Evolutionary conservation across 2,888 invertebrate genomes (phyloP).

Genomic region (Epinotia nisella): DNA sequence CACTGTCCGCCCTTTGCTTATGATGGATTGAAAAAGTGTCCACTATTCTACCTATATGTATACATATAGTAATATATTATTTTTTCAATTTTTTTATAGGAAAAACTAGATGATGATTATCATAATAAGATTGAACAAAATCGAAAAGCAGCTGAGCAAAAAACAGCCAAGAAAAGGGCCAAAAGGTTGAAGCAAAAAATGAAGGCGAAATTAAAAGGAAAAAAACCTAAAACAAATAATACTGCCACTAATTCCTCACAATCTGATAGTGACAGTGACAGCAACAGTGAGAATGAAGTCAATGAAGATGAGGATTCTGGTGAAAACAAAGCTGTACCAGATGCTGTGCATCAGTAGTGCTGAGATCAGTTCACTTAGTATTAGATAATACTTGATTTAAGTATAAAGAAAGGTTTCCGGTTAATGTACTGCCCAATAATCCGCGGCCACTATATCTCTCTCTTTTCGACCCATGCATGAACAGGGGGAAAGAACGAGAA

Average conservation of each 20-base stretch:
- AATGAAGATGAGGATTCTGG: constrained; percentile 51
- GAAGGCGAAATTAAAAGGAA: constrained; percentile 70
- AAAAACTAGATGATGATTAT: constrained; percentile 93
- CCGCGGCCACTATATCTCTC: too few relatives aligned
- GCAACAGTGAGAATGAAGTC: constrained; percentile 55
- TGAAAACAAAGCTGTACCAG: constrained; percentile 50
- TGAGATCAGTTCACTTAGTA: background rate
- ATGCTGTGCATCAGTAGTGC: constrained; percentile 48
- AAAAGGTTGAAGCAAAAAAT: constrained; percentile 93
- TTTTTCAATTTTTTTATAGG: constrained; percentile 79
- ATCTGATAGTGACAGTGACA: constrained; percentile 62
- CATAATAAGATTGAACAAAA: constrained; percentile 92
- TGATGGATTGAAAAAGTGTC: background rate
- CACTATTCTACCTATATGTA: background rate
- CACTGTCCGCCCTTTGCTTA: too few relatives aligned
- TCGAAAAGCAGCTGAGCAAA: constrained; percentile 88
- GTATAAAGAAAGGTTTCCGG: constrained; percentile 5
- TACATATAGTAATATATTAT: background rate
- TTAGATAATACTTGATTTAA: background rate
- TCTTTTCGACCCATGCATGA: too few relatives aligned
- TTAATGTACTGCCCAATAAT: too few relatives aligned
- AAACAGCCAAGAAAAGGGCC: constrained; percentile 95
- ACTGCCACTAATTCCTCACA: constrained; percentile 61
- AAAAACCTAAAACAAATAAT: constrained; percentile 67
- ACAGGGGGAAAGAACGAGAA: too few relatives aligned